phyloP scores from a whole-genome alignment of 2,888 invertebrate species.

The Meandrusa payeni region DNA sequence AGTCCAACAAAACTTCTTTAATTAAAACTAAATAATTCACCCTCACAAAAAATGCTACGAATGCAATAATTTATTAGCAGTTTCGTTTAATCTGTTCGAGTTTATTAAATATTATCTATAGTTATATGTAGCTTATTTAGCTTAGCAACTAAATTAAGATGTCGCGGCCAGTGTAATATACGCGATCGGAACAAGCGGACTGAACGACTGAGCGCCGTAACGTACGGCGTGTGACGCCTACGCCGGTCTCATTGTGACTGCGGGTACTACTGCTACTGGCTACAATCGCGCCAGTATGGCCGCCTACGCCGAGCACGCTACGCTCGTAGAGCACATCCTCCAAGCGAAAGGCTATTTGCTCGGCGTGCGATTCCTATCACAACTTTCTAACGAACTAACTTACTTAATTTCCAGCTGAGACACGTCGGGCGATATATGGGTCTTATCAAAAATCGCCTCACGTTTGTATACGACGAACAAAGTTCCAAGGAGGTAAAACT shows the following conservation, averaged over 20 bases:
- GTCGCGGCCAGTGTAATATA: constrained; percentile 44
- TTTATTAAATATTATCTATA: too few species aligned
- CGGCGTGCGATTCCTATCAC: constrained; percentile 16
- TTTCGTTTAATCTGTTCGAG: too few species aligned
- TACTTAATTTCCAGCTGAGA: constrained; percentile 20
- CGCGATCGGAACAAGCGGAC: constrained; percentile 36
- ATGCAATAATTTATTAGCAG: too few species aligned
- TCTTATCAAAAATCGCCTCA: constrained; percentile 15
- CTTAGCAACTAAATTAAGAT: constrained; percentile 26
- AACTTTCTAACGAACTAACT: constrained; percentile 24
- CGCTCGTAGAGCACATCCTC: background rate
- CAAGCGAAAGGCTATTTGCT: constrained; percentile 1
- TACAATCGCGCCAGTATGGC: constrained; percentile 1
- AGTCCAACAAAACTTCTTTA: too few species aligned
- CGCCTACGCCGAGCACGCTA: constrained; percentile 8
- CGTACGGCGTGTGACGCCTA: constrained; percentile 47
- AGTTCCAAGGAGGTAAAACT: constrained; percentile 13
- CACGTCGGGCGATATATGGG: constrained; percentile 12
- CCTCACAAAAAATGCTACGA: too few species aligned
- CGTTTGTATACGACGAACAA: constrained; percentile 16
- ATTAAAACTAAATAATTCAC: too few species aligned
- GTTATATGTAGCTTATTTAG: too few species aligned
- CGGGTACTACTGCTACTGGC: too few species aligned
- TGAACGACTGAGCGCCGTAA: constrained; percentile 32
- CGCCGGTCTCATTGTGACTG: constrained; percentile 56